These are phyloP conservation scores for Thunnus thynnus DNA, from an alignment of 2,113 vertebrate genomes.

Conservation along the genomic window DNA sequence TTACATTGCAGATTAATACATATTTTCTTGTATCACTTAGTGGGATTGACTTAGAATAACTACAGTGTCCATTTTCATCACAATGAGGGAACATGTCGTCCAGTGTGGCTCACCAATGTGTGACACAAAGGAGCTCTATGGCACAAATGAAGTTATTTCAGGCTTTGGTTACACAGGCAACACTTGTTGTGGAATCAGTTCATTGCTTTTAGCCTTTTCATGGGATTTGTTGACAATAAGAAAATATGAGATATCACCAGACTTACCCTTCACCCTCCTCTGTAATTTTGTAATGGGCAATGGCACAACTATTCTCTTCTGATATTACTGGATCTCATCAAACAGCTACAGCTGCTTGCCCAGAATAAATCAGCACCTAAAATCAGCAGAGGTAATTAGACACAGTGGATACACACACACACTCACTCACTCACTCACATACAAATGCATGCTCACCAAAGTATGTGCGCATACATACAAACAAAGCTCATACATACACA, in stretches of 20 bases:
- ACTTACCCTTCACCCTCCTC: background rate
- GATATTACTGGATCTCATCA: slow-evolving; percentile 15
- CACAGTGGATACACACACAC: slow-evolving; percentile 7
- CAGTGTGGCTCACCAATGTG: too few species aligned
- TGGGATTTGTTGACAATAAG: slow-evolving; percentile 17
- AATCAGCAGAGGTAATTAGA: slow-evolving; percentile 67
- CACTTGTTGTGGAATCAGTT: background rate
- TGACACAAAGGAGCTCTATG: background rate
- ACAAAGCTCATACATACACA: slow-evolving; percentile 25
- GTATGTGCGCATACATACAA: background rate
- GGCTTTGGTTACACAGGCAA: background rate
- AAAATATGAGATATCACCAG: background rate
- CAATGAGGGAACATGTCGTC: too few species aligned
- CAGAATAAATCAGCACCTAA: slow-evolving; percentile 69
- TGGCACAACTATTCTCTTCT: slow-evolving; percentile 2
- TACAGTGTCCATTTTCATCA: too few species aligned
- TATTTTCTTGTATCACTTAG: too few species aligned
- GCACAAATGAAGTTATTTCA: background rate
- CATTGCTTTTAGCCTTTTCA: background rate
- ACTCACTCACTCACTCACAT: slow-evolving; percentile 22
- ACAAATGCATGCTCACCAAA: slow-evolving; percentile 11
- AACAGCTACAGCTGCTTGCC: slow-evolving; percentile 42
- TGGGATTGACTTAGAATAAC: too few species aligned
- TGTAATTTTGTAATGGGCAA: background rate
- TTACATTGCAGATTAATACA: too few species aligned